Conservation (phyloP, 2,113 vertebrate species). For the Alouatta palliata region DNA sequence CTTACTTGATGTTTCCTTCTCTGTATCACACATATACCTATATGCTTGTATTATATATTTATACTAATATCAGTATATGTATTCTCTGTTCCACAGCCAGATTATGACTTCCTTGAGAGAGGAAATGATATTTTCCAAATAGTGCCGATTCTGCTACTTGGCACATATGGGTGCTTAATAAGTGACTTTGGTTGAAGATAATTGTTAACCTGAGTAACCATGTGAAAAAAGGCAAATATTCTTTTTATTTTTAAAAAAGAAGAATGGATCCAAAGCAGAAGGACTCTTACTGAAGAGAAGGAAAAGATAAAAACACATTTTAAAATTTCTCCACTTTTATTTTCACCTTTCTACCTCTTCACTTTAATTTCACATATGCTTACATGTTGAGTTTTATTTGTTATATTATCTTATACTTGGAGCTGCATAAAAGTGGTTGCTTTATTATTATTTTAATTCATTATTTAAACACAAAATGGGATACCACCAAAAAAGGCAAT, state of each 20-base stretch:
- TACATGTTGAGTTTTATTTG: slow-evolving; percentile 7
- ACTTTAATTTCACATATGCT: neutral
- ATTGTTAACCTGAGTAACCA: neutral
- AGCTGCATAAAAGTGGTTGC: neutral
- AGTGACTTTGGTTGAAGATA: neutral
- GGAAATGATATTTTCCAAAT: neutral
- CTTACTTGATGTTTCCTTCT: neutral
- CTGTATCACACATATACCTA: too few relatives aligned
- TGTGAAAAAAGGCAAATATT: neutral
- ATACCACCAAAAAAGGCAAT: slow-evolving; percentile 47
- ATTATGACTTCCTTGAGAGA: neutral
- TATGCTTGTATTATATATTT: neutral
- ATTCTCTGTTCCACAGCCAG: neutral
- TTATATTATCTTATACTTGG: neutral
- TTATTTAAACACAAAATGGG: slow-evolving; percentile 74
- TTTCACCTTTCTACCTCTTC: neutral
- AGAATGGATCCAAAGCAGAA: neutral
- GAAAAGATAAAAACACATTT: neutral
- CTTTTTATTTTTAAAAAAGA: neutral
- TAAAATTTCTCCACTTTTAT: neutral
- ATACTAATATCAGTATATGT: too few relatives aligned
- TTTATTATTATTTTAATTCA: slow-evolving; percentile 72
- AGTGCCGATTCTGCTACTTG: neutral
- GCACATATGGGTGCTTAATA: neutral
- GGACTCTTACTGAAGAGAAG: neutral